Conservation (phyloP, 1,140 invertebrate genomes). For the Diuraphis noxia region DNA sequence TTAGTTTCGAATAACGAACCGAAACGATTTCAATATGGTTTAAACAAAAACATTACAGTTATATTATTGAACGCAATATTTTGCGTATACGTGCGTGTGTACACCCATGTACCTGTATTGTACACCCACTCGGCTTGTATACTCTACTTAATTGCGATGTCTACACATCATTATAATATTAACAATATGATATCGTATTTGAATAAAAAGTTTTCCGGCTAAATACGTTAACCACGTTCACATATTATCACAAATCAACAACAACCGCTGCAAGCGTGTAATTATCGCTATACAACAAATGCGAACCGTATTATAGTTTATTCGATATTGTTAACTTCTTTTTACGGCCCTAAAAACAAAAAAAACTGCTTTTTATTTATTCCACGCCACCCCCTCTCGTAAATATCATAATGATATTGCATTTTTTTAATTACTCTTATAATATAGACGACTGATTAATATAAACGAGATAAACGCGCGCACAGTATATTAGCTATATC, state of each 20-base stretch:
- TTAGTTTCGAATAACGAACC: neutral
- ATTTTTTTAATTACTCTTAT: constrained; percentile 46
- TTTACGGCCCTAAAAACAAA: neutral
- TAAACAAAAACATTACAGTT: neutral
- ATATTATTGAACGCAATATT: neutral
- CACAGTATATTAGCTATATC: neutral
- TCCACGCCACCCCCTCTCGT: constrained; percentile 15
- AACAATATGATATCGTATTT: neutral
- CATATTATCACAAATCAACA: neutral
- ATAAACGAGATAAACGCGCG: constrained; percentile 31
- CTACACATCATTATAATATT: neutral
- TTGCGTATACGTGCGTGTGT: neutral
- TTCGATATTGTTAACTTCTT: neutral
- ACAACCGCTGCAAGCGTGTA: neutral
- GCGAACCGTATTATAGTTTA: neutral
- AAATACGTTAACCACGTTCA: neutral
- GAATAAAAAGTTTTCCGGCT: neutral
- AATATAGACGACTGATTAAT: constrained; percentile 29
- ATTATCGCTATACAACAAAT: neutral
- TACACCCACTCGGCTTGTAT: too few species aligned
- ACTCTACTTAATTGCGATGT: neutral
- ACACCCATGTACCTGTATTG: neutral
- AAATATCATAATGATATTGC: constrained; percentile 26
- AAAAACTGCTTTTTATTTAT: neutral
- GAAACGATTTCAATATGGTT: neutral